Base-by-base conservation (phyloP, 2,888 invertebrate genomes). In the Ptilodon capucinus region DNA sequence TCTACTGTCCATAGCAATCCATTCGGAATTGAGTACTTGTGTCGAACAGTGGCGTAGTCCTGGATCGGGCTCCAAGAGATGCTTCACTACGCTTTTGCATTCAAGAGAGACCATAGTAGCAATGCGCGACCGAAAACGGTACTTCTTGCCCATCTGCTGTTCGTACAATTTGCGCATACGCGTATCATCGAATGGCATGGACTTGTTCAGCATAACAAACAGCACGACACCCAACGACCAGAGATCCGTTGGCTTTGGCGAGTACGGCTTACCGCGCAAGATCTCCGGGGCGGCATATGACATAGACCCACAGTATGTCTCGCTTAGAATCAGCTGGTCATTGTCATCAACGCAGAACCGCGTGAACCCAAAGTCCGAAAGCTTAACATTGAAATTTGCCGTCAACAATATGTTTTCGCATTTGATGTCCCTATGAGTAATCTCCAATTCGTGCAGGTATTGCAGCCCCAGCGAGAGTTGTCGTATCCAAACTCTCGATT, bases 201-300 rank as follows among this genome's bases (percentile, higher is more conserved):
- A 89, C 69, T 95, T 95, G 74, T 96, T 96, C 9, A 96, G 79
- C 94, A 97, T 95, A 42, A 97, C 95, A 84, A 95, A 97, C 0
- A 97, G 85, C 16, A 97, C 94, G 0, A 95, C 92, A 0, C 95
- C 97, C 51, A 96, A 79, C 3, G 96, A 95, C 97, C 97, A 97
- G 40, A 96, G 81, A 73, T 97, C 97, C 0, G 95, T 92, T 34
- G 93, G 91, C 78, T 94, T 95, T 0, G 95, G 95, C 68, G 92
- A 85, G 74, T 95, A 95, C 0, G 95, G 94, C 54, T 93, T 92
- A 1, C 96, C 96, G 51, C 94, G 92, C 5, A 97, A 86, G 45
- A 97, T 94, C 84, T 97, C 97, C 0, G 97, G 97, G 0, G 97
- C 96, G 0, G 96, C 97, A 76, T 97, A 97, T 1, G 96, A 96